phyloP scores from a whole-genome alignment of 2,888 invertebrate species.

The Mimas tiliae region DNA sequence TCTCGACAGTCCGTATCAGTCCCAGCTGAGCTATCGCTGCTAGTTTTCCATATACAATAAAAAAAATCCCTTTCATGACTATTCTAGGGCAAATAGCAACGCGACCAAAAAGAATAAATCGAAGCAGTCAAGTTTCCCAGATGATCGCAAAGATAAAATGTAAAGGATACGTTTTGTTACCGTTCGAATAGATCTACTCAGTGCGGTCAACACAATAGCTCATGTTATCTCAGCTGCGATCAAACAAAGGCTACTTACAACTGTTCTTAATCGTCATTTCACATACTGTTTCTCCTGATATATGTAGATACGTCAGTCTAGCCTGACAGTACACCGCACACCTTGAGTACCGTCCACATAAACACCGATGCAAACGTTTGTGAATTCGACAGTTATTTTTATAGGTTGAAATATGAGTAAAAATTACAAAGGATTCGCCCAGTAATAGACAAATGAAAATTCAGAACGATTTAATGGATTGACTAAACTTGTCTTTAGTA shows the following conservation, averaged over 20 bases:
- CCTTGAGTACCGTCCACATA: slow-evolving; percentile 14
- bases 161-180: slow-evolving; percentile 35
- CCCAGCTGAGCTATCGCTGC: too few relatives aligned
- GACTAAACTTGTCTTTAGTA: too few relatives aligned
- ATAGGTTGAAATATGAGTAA: too few relatives aligned
- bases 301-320: slow-evolving; percentile 61
- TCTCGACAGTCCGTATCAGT: too few relatives aligned
- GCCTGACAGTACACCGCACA: slow-evolving; percentile 55
- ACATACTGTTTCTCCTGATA: slow-evolving; percentile 78
- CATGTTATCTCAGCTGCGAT: slow-evolving; percentile 65
- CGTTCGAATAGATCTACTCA: slow-evolving; percentile 55
- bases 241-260: slow-evolving; percentile 83
- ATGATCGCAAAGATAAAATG: slow-evolving; percentile 26
- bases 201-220: slow-evolving; percentile 64
- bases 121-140: slow-evolving; percentile 6
- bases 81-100: not conserved
- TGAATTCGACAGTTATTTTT: too few relatives aligned
- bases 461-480: too few relatives aligned
- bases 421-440: too few relatives aligned
- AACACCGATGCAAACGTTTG: not conserved
- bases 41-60: not conserved
- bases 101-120: slow-evolving; percentile 18
- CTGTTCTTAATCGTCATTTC: slow-evolving; percentile 84
- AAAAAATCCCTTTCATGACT: not conserved
- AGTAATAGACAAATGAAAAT: too few relatives aligned